Conservation (phyloP, 2,113 vertebrate species). For the Colaptes auratus region DNA sequence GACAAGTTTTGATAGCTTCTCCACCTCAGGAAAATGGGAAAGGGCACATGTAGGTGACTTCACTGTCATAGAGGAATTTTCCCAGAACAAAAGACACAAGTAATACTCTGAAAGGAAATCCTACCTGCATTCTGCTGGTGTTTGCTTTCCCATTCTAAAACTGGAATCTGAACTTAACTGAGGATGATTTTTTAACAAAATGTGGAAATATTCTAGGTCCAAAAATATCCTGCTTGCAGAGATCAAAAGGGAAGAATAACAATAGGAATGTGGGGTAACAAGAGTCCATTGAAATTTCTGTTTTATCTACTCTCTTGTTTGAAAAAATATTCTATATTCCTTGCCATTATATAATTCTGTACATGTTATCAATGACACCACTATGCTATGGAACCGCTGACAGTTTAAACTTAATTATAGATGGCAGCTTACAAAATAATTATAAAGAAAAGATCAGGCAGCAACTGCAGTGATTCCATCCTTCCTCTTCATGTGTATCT, state of each 20-base stretch:
- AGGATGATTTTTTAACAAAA: background rate
- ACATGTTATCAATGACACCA: slow-evolving; percentile 21
- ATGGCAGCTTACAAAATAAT: slow-evolving; percentile 58
- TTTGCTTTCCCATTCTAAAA: background rate
- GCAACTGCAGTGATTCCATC: slow-evolving; percentile 17
- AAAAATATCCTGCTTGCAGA: background rate
- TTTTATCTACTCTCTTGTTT: background rate
- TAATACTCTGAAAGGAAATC: background rate
- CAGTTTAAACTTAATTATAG: slow-evolving; percentile 51
- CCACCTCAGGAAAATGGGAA: background rate
- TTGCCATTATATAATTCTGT: slow-evolving; percentile 14
- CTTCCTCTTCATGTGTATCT: slow-evolving; percentile 9
- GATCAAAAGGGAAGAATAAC: background rate
- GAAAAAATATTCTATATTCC: background rate
- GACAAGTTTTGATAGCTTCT: background rate
- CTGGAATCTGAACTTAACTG: background rate
- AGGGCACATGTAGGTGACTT: background rate
- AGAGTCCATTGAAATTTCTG: background rate
- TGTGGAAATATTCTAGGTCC: background rate
- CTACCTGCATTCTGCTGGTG: background rate
- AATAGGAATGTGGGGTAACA: background rate
- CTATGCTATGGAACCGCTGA: slow-evolving; percentile 28
- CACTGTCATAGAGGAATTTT: background rate
- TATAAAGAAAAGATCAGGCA: slow-evolving; percentile 40
- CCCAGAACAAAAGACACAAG: background rate